Evolutionary conservation across 2,888 invertebrate species (phyloP).

Genomic region (Deilephila porcellus): DNA sequence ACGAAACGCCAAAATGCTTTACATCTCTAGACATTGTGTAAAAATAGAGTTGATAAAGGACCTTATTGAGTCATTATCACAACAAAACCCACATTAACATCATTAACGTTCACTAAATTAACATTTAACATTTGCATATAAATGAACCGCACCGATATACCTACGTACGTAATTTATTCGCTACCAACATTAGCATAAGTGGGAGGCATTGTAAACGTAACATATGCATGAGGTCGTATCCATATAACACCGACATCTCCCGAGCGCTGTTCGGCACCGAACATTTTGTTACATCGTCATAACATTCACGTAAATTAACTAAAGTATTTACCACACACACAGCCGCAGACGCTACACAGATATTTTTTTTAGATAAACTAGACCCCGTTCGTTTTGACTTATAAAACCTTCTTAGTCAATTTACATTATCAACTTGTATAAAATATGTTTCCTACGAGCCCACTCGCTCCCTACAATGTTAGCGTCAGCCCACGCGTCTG

Average conservation of each 20-base stretch:
- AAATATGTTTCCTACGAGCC: conserved; percentile 45
- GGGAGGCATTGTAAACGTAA: conserved; percentile 24
- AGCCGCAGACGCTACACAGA: conserved; percentile 14
- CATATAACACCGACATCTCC: conserved; percentile 24
- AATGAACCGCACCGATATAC: conserved; percentile 28
- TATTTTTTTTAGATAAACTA: conserved; percentile 6
- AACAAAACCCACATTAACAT: conserved; percentile 23
- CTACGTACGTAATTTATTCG: conserved; percentile 26
- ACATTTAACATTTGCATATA: conserved; percentile 24
- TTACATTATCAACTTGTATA: conserved; percentile 44
- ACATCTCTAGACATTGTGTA: conserved; percentile 1
- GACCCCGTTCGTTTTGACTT: conserved; percentile 35
- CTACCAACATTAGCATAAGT: conserved; percentile 27
- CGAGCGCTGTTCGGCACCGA: conserved; percentile 31
- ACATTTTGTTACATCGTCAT: conserved; percentile 40
- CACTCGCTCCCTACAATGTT: conserved; percentile 42
- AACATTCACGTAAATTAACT: conserved; percentile 45
- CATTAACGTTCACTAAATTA: conserved; percentile 22
- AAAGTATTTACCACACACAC: conserved; percentile 37
- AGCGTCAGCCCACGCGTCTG: conserved; percentile 34
- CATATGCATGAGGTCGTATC: conserved; percentile 39
- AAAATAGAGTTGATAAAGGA: conserved; percentile 16
- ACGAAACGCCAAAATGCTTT: not conserved
- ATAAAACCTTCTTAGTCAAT: conserved; percentile 44
- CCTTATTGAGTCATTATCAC: conserved; percentile 26